Percentiles rank a stretch among this genome's conserved stretches.
phyloP scores from a whole-genome alignment of 1,140 invertebrate species.

The Aphelenchoides besseyi region DNA sequence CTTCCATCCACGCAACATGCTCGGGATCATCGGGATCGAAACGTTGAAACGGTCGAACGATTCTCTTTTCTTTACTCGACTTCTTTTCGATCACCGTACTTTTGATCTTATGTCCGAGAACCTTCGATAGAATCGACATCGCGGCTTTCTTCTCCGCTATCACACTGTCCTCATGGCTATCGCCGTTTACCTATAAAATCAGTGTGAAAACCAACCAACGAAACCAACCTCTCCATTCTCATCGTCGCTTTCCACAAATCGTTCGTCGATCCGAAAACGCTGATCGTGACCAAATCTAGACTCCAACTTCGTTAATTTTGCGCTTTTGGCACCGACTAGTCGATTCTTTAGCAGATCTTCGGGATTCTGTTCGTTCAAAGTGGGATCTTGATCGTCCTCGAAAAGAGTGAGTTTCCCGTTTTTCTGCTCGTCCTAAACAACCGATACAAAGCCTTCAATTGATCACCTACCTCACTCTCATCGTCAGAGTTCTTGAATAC shows the following conservation, averaged over 20 bases:
- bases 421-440: neutral
- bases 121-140: conserved; percentile 19
- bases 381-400: conserved; percentile 21
- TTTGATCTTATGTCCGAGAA: conserved; percentile 19
- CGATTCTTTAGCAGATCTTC: conserved; percentile 23
- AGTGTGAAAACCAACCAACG: too few relatives aligned
- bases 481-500: conserved; percentile 25
- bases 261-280: conserved; percentile 26
- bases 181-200: too few relatives aligned
- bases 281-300: conserved; percentile 21
- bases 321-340: conserved; percentile 5
- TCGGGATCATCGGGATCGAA: conserved; percentile 31
- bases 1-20: conserved; percentile 30
- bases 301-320: conserved; percentile 17
- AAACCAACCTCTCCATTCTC: conserved; percentile 18
- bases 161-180: neutral
- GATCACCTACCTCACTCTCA: too few relatives aligned
- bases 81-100: conserved; percentile 5
- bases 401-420: conserved; percentile 16
- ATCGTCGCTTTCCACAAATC: conserved; percentile 22
- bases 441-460: neutral
- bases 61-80: neutral
- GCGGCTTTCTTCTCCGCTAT: conserved; percentile 5
- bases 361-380: conserved; percentile 9
- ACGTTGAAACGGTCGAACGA: conserved; percentile 23